phyloP scores from a whole-genome alignment of 2,797 vertebrate species.

The Arctocebus calabarensis region DNA sequence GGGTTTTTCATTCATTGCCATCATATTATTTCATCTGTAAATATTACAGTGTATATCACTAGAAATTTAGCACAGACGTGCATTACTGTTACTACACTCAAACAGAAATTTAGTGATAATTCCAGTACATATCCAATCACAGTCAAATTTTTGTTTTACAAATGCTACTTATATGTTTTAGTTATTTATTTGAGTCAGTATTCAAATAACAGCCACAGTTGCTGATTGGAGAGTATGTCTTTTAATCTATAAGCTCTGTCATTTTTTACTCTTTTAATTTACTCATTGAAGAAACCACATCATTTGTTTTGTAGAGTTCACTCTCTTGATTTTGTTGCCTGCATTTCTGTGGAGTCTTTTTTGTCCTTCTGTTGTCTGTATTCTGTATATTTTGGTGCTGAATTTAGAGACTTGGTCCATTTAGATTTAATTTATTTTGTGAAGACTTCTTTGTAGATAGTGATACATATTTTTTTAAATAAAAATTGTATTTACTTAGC shows the following conservation, averaged over 20 bases:
- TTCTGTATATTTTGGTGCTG: background rate
- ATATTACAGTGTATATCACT: background rate
- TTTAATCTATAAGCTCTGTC: background rate
- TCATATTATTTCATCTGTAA: background rate
- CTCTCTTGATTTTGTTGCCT: background rate
- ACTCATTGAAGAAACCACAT: background rate
- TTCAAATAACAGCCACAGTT: background rate
- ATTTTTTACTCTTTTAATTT: background rate
- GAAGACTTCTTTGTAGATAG: background rate
- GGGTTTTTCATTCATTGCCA: no score
- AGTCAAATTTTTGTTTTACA: constrained; percentile 6
- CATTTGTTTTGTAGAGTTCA: background rate
- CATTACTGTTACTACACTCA: background rate
- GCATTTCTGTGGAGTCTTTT: background rate
- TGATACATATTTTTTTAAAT: background rate
- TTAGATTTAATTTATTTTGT: background rate
- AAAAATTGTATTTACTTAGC: no score
- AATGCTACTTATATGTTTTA: background rate
- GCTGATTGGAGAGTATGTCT: background rate
- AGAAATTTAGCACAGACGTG: background rate
- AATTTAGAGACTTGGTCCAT: background rate
- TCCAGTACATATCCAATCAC: background rate
- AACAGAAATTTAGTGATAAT: background rate
- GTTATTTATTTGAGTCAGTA: background rate
- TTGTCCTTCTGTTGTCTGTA: background rate